Base-by-base conservation (phyloP, 2,797 vertebrate species). In the Darevskia nairensis region DNA sequence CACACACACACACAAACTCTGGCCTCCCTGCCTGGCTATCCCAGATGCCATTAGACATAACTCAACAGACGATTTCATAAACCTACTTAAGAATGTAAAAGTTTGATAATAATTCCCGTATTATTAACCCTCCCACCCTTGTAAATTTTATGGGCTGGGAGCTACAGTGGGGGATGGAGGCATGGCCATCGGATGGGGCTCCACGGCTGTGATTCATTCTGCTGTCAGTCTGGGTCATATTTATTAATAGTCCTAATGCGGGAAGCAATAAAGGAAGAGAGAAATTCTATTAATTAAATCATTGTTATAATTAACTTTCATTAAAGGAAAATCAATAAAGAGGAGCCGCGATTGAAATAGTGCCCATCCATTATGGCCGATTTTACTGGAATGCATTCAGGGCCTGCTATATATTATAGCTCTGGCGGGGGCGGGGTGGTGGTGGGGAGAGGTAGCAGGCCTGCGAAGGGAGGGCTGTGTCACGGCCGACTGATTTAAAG, bases 221-320 rank as follows among this genome's bases (percentile, higher is more conserved):
- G 93, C 92, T 95, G 95, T 96, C 95, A 95, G 93, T 95, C 93
- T 90, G 89, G 93, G 93, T 95, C 94, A 91, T 96, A 96, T 97
- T 97, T 96, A 96, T 95, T 97, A 96, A 97, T 96, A 96, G 96
- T 96, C 89, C 93, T 95, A 96, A 96, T 96, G 96, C 96, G 95
- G 96, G 96, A 97, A 97, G 97, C 95, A 91, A 97, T 98, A 98
- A 98, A 98, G 97, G 95, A 93, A 97, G 97, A 97, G 97, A 92
- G 97, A 97, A 97, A 98, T 97, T 97, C 98, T 98, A 98, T 98
- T 98, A 99, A 98, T 98, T 98, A 98, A 98, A 98, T 97, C 97
- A 98, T 98, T 97, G 97, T 97, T 97, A 98, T 98, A 98, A 99
- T 99, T 98, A 98, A 98, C 97, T 97, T 98, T 98, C 98, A 98